Evolutionary conservation across 2,888 invertebrate species (phyloP).

Genomic region (Tinea trinotella): DNA sequence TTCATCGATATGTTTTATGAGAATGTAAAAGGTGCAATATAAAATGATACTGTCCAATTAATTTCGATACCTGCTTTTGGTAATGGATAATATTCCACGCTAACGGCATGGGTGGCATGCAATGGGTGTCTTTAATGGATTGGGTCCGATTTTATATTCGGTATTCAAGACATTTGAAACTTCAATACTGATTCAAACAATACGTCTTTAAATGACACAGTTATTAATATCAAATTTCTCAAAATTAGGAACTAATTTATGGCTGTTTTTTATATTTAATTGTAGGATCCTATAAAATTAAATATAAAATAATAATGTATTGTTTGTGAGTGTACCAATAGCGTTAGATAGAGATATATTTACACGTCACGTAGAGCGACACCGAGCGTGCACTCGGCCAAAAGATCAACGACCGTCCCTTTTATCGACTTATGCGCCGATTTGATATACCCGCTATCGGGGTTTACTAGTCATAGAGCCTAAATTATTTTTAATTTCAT

Average conservation of each 20-base stretch:
- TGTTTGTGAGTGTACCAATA: background rate
- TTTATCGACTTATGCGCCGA: conserved; percentile 36
- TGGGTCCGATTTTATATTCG: background rate
- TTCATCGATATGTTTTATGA: background rate
- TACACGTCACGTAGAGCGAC: conserved; percentile 1
- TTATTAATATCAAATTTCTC: too few relatives aligned
- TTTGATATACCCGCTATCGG: conserved; percentile 24
- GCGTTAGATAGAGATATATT: background rate
- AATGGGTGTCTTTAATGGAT: background rate
- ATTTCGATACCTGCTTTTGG: conserved; percentile 4
- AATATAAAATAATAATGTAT: background rate
- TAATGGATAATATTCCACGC: background rate
- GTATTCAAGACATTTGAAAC: background rate
- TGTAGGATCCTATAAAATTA: too few relatives aligned
- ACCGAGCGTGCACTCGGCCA: conserved; percentile 32
- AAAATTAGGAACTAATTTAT: too few relatives aligned
- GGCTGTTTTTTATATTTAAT: too few relatives aligned
- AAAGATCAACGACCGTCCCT: conserved; percentile 52
- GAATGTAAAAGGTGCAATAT: conserved; percentile 2
- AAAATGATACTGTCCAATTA: conserved; percentile 3
- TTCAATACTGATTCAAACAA: too few relatives aligned
- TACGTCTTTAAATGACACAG: too few relatives aligned
- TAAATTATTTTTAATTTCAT: background rate
- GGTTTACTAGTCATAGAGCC: background rate
- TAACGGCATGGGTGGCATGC: background rate